phyloP scores from a whole-genome alignment of 1,140 invertebrate species.

The Zaprionus tsacasi region DNA sequence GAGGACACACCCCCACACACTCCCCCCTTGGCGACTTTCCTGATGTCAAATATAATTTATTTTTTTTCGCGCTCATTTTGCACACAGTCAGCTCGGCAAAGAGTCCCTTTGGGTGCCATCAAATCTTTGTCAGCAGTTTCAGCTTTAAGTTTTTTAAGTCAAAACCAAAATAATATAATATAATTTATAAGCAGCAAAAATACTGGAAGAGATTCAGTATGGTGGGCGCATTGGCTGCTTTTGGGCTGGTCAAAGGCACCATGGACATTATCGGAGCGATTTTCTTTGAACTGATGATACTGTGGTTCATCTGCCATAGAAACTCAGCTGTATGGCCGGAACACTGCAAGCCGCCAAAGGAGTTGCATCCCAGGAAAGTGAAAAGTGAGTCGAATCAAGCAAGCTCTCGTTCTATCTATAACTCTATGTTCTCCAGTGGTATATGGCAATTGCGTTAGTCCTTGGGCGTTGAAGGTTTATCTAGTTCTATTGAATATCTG shows the following conservation, averaged over 20 bases:
- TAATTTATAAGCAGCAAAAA: conserved; percentile 4
- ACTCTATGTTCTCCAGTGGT: conserved; percentile 22
- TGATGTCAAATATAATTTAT: conserved; percentile 77
- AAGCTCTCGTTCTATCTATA: background rate
- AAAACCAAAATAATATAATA: conserved; percentile 9
- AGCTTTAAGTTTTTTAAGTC: conserved; percentile 51
- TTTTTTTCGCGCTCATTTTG: conserved; percentile 76
- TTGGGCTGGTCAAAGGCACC: conserved; percentile 66
- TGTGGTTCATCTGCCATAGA: conserved; percentile 39
- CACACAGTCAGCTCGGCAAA: conserved; percentile 38
- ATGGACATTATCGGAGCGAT: conserved; percentile 64
- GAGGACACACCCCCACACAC: conserved; percentile 34
- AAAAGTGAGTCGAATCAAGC: background rate
- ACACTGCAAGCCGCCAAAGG: background rate
- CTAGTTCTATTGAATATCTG: conserved; percentile 60
- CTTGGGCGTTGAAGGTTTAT: conserved; percentile 56
- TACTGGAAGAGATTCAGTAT: conserved; percentile 11
- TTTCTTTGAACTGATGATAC: conserved; percentile 61
- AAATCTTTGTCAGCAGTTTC: conserved; percentile 62
- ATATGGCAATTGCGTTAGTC: conserved; percentile 12
- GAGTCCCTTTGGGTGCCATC: conserved; percentile 48
- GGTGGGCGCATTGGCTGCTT: conserved; percentile 51
- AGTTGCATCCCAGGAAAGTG: conserved; percentile 1
- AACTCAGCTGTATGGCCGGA: background rate
- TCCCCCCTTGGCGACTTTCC: conserved; percentile 39